phyloP scores from a whole-genome alignment of 2,888 invertebrate species.

The Apamea crenata region DNA sequence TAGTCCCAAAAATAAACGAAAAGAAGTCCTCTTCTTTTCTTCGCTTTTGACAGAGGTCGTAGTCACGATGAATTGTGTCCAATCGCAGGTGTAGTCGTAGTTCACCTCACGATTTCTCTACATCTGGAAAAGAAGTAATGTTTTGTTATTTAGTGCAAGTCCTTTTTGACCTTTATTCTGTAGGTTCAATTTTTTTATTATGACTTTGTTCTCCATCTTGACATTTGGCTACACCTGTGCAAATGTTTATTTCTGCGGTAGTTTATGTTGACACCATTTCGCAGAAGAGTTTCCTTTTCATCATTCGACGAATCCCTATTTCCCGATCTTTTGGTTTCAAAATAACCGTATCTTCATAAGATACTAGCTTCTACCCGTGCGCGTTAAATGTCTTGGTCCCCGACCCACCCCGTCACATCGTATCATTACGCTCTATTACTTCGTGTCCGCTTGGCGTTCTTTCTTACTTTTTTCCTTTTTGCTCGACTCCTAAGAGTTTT shows the following conservation, averaged over 20 bases:
- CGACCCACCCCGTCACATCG: too few relatives aligned
- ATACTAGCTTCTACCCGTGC: too few relatives aligned
- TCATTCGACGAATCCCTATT: background rate
- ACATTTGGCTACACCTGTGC: constrained; percentile 8
- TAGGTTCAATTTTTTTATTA: background rate
- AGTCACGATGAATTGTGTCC: background rate
- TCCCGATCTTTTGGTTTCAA: background rate
- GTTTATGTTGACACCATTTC: background rate
- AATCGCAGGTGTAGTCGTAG: background rate
- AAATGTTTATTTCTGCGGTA: background rate
- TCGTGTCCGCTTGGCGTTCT: too few relatives aligned
- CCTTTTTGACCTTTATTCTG: background rate
- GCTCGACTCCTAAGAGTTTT: too few relatives aligned
- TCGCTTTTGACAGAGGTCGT: background rate
- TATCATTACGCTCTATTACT: too few relatives aligned
- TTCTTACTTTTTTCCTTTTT: too few relatives aligned
- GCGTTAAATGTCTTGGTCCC: too few relatives aligned
- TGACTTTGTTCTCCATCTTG: background rate
- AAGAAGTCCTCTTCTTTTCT: background rate
- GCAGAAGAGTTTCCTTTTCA: background rate
- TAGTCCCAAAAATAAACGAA: background rate
- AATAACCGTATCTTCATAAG: too few relatives aligned
- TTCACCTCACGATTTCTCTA: background rate
- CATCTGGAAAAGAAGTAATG: background rate
- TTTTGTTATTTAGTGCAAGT: background rate